Percentiles rank a stretch among this genome's conserved stretches.
Conservation (phyloP, 2,113 vertebrate species). For the Takifugu bimaculatus region DNA sequence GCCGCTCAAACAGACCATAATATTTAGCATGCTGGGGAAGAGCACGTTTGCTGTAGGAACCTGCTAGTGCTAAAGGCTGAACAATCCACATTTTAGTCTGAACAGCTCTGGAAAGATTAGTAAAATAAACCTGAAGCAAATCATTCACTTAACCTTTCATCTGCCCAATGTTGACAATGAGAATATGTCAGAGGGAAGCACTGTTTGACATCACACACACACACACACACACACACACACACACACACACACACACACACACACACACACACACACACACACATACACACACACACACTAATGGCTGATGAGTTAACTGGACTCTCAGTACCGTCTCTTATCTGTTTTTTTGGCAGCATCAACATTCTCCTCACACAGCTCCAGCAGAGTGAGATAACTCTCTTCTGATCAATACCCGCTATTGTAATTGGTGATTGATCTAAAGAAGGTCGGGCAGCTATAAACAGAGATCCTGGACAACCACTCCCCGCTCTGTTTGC, state of each 20-base stretch:
- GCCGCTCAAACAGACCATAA: too few species aligned
- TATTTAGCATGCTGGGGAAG: too few species aligned
- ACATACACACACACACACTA: conserved; percentile 23
- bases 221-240: conserved; percentile 12
- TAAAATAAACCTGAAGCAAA: conserved; percentile 15
- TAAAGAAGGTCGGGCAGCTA: conserved; percentile 29
- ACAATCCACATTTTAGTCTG: background rate
- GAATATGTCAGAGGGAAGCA: conserved; percentile 38
- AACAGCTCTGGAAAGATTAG: background rate
- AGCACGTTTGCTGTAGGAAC: too few species aligned
- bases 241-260: conserved; percentile 20
- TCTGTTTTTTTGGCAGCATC: conserved; percentile 37
- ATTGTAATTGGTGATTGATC: conserved; percentile 59
- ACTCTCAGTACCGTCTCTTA: conserved; percentile 48
- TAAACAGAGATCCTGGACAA: conserved; percentile 39
- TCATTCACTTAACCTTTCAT: conserved; percentile 60
- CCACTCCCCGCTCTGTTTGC: conserved; percentile 36
- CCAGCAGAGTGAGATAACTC: conserved; percentile 36
- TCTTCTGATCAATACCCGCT: conserved; percentile 42
- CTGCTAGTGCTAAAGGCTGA: background rate
- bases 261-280: conserved; percentile 16
- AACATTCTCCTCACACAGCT: conserved; percentile 11
- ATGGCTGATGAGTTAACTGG: conserved; percentile 64
- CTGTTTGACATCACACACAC: conserved; percentile 45
- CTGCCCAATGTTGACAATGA: conserved; percentile 58